phyloP scores from a whole-genome alignment of 2,113 vertebrate genomes.

The Clarias macrocephalus region DNA sequence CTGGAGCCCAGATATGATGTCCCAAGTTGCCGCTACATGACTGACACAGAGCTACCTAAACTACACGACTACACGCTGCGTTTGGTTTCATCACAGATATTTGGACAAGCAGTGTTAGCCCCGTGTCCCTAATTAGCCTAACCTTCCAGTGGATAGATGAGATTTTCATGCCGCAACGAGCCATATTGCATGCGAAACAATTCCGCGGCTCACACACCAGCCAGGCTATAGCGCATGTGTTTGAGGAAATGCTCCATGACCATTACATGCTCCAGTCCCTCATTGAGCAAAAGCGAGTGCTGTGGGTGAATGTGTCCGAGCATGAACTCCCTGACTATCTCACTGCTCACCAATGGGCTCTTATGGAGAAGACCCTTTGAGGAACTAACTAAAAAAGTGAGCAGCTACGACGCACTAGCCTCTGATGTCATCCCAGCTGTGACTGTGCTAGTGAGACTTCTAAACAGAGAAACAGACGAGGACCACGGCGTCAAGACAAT shows the following conservation, averaged over 20 bases:
- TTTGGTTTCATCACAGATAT: slow-evolving; percentile 23
- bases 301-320: slow-evolving; percentile 35
- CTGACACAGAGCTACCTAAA: neutral
- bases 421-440: slow-evolving; percentile 46
- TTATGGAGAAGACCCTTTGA: no score
- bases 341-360: no score
- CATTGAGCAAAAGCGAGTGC: slow-evolving; percentile 33
- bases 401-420: slow-evolving; percentile 32
- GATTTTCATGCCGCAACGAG: slow-evolving; percentile 11
- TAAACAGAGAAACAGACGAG: slow-evolving; percentile 39
- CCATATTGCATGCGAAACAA: slow-evolving; percentile 12
- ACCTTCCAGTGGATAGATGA: slow-evolving; percentile 31
- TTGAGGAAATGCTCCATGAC: slow-evolving; percentile 36
- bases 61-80: neutral
- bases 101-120: slow-evolving; percentile 28
- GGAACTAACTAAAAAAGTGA: slow-evolving; percentile 41
- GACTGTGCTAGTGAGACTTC: slow-evolving; percentile 34
- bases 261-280: slow-evolving; percentile 47
- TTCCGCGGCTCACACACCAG: slow-evolving; percentile 23
- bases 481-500: slow-evolving; percentile 49
- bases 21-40: neutral
- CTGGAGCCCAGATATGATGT: neutral
- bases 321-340: neutral
- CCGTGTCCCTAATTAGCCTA: slow-evolving; percentile 41
- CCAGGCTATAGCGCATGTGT: neutral